A percentile compares a stretch with the other conserved stretches of the same genome.
Conservation (phyloP, 2,113 vertebrate genomes). For the Pristiophorus japonicus region DNA sequence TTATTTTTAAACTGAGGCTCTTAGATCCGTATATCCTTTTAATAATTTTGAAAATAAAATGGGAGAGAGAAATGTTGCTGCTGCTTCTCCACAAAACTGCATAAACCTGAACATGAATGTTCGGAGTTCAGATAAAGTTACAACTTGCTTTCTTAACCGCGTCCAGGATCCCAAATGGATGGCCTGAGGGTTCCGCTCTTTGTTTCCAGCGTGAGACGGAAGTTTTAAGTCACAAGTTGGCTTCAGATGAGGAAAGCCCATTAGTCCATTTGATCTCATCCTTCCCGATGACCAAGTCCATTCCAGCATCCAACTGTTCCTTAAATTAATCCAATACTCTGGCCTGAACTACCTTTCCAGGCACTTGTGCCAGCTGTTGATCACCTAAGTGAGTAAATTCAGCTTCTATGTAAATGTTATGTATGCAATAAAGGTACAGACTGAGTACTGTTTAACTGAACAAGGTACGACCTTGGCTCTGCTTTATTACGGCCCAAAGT, state of each 20-base stretch:
- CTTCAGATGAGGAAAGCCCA: background rate
- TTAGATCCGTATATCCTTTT: background rate
- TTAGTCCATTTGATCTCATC: background rate
- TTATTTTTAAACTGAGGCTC: background rate
- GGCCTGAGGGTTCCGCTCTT: background rate
- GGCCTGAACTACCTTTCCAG: too few relatives aligned
- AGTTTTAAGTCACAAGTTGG: background rate
- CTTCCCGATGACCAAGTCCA: background rate
- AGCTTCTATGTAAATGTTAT: too few relatives aligned
- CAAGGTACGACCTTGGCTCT: too few relatives aligned
- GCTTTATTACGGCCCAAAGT: too few relatives aligned
- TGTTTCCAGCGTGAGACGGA: background rate
- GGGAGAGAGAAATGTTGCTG: background rate
- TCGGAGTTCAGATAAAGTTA: background rate
- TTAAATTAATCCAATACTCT: too few relatives aligned
- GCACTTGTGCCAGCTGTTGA: too few relatives aligned
- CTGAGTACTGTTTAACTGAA: too few relatives aligned
- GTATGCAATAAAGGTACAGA: too few relatives aligned
- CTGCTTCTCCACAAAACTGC: background rate
- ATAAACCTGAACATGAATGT: background rate
- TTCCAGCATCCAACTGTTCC: too few relatives aligned
- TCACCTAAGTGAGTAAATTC: too few relatives aligned
- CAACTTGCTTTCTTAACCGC: background rate
- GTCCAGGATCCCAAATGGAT: background rate
- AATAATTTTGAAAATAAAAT: background rate